Conservation (phyloP, 2,113 vertebrate species). For the Rattus rattus region DNA sequence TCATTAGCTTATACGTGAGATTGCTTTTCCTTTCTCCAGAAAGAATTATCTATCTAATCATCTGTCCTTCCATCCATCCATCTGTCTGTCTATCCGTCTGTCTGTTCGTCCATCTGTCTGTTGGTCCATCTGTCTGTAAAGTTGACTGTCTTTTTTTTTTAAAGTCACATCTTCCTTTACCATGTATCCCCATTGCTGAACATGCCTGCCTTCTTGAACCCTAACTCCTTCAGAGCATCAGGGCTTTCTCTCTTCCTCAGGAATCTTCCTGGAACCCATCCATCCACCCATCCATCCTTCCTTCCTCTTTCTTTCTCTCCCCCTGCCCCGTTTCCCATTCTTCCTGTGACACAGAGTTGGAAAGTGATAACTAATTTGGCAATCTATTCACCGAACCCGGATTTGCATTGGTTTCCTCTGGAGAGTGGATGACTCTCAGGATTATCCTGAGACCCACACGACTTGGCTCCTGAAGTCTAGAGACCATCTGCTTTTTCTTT, state of each 20-base stretch:
- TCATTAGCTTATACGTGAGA: background rate
- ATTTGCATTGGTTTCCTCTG: conserved; percentile 24
- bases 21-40: background rate
- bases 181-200: no score
- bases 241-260: background rate
- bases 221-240: no score
- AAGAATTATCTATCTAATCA: background rate
- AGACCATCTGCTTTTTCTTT: background rate
- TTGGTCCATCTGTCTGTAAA: background rate
- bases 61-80: background rate
- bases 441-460: background rate
- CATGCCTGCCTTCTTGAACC: background rate
- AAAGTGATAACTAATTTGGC: conserved; percentile 2
- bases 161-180: background rate
- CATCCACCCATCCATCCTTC: no score
- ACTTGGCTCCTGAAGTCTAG: background rate
- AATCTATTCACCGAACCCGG: background rate
- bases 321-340: fast-evolving
- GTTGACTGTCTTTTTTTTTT: background rate
- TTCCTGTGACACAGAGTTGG: background rate
- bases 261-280: background rate
- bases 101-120: background rate
- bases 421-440: background rate
- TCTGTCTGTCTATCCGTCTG: background rate
- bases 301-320: fast-evolving